These are phyloP conservation scores for Heteromormyrus szaboi DNA, from an alignment of 2,797 vertebrate species.

Conservation along the genomic window DNA sequence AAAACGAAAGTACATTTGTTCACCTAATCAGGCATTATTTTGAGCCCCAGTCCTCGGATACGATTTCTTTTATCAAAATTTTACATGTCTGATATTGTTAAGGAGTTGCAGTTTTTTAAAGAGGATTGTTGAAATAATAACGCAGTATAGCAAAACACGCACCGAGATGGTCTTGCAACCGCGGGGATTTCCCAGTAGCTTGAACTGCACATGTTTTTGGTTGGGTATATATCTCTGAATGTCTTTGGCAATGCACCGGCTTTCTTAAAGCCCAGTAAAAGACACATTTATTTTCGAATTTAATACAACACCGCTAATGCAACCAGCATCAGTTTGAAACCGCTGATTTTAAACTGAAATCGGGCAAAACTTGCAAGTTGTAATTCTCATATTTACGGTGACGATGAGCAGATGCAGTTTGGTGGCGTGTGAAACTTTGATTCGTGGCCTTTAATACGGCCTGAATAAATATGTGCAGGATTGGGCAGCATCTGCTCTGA, in stretches of 20 bases:
- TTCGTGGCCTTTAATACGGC: background rate
- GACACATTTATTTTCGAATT: background rate
- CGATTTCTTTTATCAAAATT: background rate
- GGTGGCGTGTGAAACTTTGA: background rate
- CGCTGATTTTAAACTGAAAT: background rate
- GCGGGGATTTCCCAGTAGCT: background rate
- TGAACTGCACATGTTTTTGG: background rate
- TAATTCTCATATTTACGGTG: background rate
- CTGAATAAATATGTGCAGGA: background rate
- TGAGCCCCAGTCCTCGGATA: background rate
- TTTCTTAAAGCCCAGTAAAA: background rate
- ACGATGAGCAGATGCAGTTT: background rate
- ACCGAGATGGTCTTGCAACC: background rate
- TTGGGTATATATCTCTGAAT: background rate
- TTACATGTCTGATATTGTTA: background rate
- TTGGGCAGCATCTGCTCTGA: background rate
- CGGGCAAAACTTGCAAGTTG: background rate
- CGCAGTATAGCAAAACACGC: background rate
- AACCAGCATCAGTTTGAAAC: background rate
- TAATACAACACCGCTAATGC: background rate
- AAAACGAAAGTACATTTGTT: background rate
- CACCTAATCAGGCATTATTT: background rate
- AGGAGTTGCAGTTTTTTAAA: background rate
- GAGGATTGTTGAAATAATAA: background rate
- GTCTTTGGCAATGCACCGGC: background rate